Percentiles rank a stretch among this genome's conserved stretches.
phyloP scores from a whole-genome alignment of 2,888 invertebrate genomes.

The Liodrosophila aerea region DNA sequence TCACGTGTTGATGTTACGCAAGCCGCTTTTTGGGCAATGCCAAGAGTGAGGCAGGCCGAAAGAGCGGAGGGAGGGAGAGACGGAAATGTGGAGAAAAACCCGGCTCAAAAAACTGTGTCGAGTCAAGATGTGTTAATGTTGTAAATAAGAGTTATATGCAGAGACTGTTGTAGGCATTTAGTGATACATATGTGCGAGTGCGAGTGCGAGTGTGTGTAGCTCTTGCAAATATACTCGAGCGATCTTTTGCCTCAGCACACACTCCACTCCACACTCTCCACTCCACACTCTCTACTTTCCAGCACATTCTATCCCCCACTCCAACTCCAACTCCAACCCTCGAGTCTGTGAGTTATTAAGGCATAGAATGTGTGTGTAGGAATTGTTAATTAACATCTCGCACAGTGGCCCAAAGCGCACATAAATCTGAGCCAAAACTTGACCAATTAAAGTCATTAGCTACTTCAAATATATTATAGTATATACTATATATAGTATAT shows the following conservation, averaged over 20 bases:
- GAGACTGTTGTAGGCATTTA: too few species aligned
- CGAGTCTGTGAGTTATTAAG: constrained; percentile 2
- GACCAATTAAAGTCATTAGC: too few species aligned
- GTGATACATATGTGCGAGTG: too few species aligned
- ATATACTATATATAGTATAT: too few species aligned
- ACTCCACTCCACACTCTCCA: constrained; percentile 14
- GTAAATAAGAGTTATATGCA: background rate
- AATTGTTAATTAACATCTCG: constrained; percentile 46
- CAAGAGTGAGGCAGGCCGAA: too few species aligned
- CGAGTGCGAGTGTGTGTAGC: too few species aligned
- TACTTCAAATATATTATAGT: too few species aligned
- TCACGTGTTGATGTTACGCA: constrained; percentile 37
- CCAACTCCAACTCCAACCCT: constrained; percentile 2
- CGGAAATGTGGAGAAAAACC: constrained; percentile 17
- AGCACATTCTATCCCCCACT: constrained; percentile 2
- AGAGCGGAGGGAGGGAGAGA: too few species aligned
- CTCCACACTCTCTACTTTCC: constrained; percentile 5
- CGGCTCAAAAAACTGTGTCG: constrained; percentile 55
- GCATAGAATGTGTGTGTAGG: constrained; percentile 9
- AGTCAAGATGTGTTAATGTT: constrained; percentile 37
- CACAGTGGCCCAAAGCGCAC: constrained; percentile 16
- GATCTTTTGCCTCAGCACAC: background rate
- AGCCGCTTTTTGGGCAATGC: constrained; percentile 45
- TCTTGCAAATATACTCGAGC: too few species aligned
- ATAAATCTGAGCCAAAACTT: background rate